A percentile compares a stretch with the other conserved stretches of the same genome.
Conservation (phyloP, 2,888 invertebrate species). For the Platypus cylindrus region DNA sequence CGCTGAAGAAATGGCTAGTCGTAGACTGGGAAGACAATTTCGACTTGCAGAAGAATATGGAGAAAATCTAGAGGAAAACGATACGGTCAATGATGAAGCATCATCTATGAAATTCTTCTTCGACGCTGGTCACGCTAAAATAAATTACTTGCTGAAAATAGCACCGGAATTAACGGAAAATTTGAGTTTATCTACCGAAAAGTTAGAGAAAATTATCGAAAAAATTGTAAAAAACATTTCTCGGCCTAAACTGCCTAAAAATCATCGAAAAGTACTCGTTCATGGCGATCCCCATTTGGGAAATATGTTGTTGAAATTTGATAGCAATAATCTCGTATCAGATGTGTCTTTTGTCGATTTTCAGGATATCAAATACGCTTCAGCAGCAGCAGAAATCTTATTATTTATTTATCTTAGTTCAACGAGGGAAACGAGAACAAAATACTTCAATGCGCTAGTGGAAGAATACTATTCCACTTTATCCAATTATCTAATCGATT, state of each 20-base stretch:
- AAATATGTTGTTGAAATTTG: constrained; percentile 23
- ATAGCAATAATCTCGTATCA: constrained; percentile 12
- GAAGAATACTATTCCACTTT: constrained; percentile 19
- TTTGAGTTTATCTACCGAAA: constrained; percentile 5
- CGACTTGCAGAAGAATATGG: constrained; percentile 23
- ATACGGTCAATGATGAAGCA: background rate
- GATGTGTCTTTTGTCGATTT: constrained; percentile 27
- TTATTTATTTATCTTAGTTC: constrained; percentile 19
- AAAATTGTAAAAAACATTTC: no score
- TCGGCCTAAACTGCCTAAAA: constrained; percentile 23
- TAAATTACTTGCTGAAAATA: constrained; percentile 8
- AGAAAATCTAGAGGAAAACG: constrained; percentile 12
- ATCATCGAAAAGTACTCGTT: constrained; percentile 28
- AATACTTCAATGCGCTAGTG: constrained; percentile 15
- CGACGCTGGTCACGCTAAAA: no score
- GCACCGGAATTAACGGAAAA: constrained; percentile 10
- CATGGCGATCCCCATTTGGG: constrained; percentile 28
- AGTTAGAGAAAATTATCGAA: no score
- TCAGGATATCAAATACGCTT: constrained; percentile 38
- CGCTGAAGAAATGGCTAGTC: constrained; percentile 19
- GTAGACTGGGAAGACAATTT: constrained; percentile 16
- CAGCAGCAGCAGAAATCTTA: constrained; percentile 50
- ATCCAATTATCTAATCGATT: constrained; percentile 12
- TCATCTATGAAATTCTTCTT: no score
- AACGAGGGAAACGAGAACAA: constrained; percentile 13